Base-by-base conservation (phyloP, 2,113 vertebrate genomes). In the Tichodroma muraria region DNA sequence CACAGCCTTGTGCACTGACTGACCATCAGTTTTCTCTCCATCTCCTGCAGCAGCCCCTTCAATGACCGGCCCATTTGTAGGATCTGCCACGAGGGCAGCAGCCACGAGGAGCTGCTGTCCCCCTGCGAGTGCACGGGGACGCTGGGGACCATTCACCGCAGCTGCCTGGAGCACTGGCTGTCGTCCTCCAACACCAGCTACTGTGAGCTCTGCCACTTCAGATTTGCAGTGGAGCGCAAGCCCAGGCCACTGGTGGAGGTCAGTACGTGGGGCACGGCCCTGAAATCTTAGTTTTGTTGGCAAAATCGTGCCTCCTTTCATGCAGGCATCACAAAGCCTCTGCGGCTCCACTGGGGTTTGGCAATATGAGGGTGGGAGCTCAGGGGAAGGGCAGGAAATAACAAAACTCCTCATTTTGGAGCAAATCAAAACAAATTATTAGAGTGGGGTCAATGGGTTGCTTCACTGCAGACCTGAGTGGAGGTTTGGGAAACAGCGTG, bases 121-220 rank as follows among this genome's bases (percentile, higher is more conserved):
- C 98, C 98, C 52, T 99, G 98, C 10, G 97, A 98, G 90, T 99
- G 98, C 66, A 98, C 97, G 0, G 98, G 98, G 60, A 98, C 98
- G 24, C 83, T 99, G 97, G 98, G 98, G 73, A 98, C 98, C 88
- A 98, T 99, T 93, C 98, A 99, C 96, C 98, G 98, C 85, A 98
- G 98, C 97, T 99, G 98, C 97, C 97, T 99, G 97, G 98, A 99
- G 91, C 98, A 94, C 92, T 99, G 98, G 98, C 97, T 99, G 88
- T 98, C 98, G 0, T 98, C 98, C 82, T 99, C 98, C 47, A 98
- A 98, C 92, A 99, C 98, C 97, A 99, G 98, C 97, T 98, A 97
- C 98, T 99, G 98, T 88, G 98, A 99, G 96, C 98, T 99, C 97
- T 99, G 98, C 97, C 98, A 98, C 96, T 98, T 98, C 98, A 98